phyloP scores from a whole-genome alignment of 2,113 vertebrate genomes.

The Cnemophilus loriae region DNA sequence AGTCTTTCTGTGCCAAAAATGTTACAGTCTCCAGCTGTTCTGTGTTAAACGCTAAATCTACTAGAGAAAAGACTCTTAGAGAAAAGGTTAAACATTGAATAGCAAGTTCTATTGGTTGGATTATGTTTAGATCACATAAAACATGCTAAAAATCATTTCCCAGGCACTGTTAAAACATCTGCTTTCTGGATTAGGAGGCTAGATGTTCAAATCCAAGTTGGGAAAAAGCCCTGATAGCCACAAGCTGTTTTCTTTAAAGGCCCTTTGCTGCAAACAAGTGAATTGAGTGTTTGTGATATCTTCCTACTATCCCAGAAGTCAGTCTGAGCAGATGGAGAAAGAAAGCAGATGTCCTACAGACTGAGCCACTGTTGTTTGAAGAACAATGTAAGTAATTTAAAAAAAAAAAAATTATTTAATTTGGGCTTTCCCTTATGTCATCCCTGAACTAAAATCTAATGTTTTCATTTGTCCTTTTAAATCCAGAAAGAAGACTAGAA shows the following conservation, averaged over 20 bases:
- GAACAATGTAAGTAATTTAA: background rate
- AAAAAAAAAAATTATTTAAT: background rate
- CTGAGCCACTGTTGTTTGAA: background rate
- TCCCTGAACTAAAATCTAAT: background rate
- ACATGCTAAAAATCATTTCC: conserved; percentile 41
- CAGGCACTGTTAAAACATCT: conserved; percentile 45
- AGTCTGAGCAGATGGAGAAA: background rate
- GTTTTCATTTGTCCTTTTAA: conserved; percentile 9
- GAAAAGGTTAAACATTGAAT: conserved; percentile 1
- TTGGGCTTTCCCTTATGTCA: background rate
- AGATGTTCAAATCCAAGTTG: conserved; percentile 32
- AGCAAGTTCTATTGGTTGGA: background rate
- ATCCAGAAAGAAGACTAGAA: background rate
- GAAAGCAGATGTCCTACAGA: conserved; percentile 2
- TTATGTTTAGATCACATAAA: conserved; percentile 29
- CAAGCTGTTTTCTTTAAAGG: conserved; percentile 53
- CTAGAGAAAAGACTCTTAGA: conserved; percentile 20
- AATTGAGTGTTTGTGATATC: conserved; percentile 12
- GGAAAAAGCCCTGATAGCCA: background rate
- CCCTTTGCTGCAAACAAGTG: conserved; percentile 36
- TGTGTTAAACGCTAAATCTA: conserved; percentile 50
- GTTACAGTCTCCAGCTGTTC: conserved; percentile 63
- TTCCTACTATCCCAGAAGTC: conserved; percentile 23
- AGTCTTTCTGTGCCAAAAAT: conserved; percentile 42
- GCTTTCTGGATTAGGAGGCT: conserved; percentile 56